Conservation (phyloP, 2,888 invertebrate genomes). For the Augiades crinisus region DNA sequence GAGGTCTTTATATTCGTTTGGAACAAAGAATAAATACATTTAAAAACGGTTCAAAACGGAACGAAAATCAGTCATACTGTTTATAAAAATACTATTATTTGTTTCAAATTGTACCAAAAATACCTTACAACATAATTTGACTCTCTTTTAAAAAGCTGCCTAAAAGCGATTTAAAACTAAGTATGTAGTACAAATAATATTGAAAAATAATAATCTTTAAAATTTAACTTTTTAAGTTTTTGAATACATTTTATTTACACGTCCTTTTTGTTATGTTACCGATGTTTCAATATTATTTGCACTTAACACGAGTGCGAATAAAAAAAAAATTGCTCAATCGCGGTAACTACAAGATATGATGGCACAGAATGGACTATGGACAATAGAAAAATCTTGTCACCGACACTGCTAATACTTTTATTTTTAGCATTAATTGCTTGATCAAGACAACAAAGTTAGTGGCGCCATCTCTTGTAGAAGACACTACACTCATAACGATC, state of each 20-base stretch:
- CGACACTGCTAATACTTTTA: too few relatives aligned
- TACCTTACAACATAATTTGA: conserved; percentile 26
- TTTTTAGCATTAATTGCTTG: too few relatives aligned
- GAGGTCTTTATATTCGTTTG: too few relatives aligned
- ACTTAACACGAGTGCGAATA: conserved; percentile 19
- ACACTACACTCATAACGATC: too few relatives aligned
- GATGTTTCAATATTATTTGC: conserved; percentile 10
- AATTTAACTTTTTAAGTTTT: not conserved
- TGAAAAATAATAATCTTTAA: not conserved
- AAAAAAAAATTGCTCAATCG: conserved; percentile 27
- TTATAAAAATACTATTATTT: conserved; percentile 25
- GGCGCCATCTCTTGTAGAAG: too few relatives aligned
- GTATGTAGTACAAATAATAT: conserved; percentile 12
- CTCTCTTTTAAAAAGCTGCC: conserved; percentile 20
- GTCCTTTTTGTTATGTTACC: not conserved
- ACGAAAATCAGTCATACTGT: conserved; percentile 23
- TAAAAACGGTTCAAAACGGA: conserved; percentile 24
- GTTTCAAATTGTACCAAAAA: conserved; percentile 32
- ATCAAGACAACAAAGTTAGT: too few relatives aligned
- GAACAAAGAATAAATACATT: too few relatives aligned
- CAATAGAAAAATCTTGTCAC: not conserved
- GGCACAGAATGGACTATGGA: conserved; percentile 40
- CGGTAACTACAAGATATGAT: conserved; percentile 35
- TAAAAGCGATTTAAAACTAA: conserved; percentile 18
- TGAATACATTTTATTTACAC: not conserved